Conservation (phyloP, 1,140 invertebrate genomes). For the Tetranychus cinnabarinus region DNA sequence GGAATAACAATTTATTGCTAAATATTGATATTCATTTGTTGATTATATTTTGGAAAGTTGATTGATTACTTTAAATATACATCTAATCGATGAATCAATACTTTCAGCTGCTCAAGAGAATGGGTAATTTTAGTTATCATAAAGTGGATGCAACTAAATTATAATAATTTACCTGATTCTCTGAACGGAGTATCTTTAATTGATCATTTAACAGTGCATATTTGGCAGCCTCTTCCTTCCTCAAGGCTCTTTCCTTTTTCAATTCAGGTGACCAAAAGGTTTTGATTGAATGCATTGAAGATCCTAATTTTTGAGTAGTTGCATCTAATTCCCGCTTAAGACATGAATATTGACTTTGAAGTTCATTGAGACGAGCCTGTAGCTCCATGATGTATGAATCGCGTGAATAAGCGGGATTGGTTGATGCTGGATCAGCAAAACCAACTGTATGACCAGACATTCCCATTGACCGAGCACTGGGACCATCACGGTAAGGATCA, state of each 20-base stretch:
- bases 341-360: slow-evolving; percentile 84
- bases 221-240: slow-evolving; percentile 93
- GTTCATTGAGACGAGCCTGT: slow-evolving; percentile 77
- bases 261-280: slow-evolving; percentile 98
- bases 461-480: background rate
- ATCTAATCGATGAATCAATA: no score
- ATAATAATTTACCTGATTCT: slow-evolving; percentile 60
- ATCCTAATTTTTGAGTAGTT: slow-evolving; percentile 91
- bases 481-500: background rate
- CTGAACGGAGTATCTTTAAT: slow-evolving; percentile 78
- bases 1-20: no score
- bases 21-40: no score
- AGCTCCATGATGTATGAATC: slow-evolving; percentile 48
- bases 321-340: slow-evolving; percentile 87
- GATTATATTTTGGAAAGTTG: no score
- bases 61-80: no score
- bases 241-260: slow-evolving; percentile 81
- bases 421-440: background rate
- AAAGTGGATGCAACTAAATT: no score
- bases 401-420: slow-evolving; percentile 1
- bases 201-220: slow-evolving; percentile 91
- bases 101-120: no score
- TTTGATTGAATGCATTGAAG: slow-evolving; percentile 97
- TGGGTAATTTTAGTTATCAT: no score
- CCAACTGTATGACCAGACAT: background rate